Base-by-base conservation (phyloP, 2,113 vertebrate genomes). In the Ivindomyrus marchei region DNA sequence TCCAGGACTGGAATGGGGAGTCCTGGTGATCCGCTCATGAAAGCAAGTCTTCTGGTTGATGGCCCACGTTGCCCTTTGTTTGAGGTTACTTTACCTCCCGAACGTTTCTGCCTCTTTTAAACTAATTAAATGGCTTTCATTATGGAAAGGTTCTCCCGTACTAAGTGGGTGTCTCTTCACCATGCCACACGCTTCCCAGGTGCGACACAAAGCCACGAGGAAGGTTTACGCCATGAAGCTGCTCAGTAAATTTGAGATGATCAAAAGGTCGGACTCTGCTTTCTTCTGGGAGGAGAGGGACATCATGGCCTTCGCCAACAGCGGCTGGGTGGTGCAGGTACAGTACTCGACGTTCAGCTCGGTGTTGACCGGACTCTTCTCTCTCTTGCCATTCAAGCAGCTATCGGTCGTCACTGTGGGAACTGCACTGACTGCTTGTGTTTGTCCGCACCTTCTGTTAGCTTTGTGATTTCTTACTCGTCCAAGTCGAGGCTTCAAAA, bases 231-330 rank as follows among this genome's bases (percentile, higher is more conserved):
- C 98, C 91, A 99, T 99, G 98, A 99, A 99, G 93, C 97, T 99
- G 93, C 95, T 99, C 58, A 99, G 98, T 95, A 99, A 99, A 94
- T 99, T 99, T 95, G 98, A 99, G 94, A 99, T 99, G 98, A 99
- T 99, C 94, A 99, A 99, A 95, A 96, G 98, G 94, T 99, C 98
- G 0, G 98, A 99, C 94, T 99, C 98, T 80, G 98, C 98, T 89
- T 99, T 99, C 96, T 99, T 99, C 93, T 99, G 98, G 98, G 98
- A 99, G 96, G 98, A 99, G 96, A 97, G 98, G 88, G 98, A 99
- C 94, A 99, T 99, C 93, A 99, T 99, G 98, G 98, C 98, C 85
- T 99, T 99, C 96, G 98, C 98, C 90, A 97, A 99, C 90, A 99
- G 98, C 91, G 95, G 97, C 70, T 99, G 98, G 98, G 98, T 99